Conservation (phyloP, 2,113 vertebrate genomes). For the Trogon melanurus region DNA sequence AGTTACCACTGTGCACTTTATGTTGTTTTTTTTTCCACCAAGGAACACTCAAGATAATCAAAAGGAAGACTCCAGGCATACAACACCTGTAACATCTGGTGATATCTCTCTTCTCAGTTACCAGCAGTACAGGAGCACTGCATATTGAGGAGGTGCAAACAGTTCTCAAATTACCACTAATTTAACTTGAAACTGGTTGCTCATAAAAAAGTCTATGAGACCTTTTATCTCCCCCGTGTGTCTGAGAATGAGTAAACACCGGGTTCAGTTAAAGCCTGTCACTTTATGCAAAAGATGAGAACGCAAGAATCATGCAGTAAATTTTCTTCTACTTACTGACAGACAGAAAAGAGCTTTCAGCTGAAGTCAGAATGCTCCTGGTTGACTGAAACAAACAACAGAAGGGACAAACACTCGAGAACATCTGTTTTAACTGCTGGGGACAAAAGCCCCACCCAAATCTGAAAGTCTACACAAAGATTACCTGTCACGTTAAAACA, state of each 20-base stretch:
- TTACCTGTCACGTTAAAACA: background rate
- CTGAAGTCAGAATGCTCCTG: background rate
- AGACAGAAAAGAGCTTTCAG: background rate
- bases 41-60: background rate
- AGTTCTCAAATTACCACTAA: background rate
- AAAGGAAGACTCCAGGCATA: background rate
- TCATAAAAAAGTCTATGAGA: background rate
- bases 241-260: background rate
- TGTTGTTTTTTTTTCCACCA: background rate
- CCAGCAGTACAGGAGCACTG: background rate
- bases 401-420: background rate
- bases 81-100: background rate
- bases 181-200: background rate
- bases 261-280: background rate
- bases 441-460: fast-evolving
- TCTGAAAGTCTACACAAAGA: background rate
- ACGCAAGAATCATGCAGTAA: background rate
- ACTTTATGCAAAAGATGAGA: background rate
- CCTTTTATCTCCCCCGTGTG: background rate
- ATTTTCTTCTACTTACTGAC: background rate
- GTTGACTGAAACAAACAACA: background rate
- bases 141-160: background rate
- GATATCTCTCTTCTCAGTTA: background rate
- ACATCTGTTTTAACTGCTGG: background rate
- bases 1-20: background rate